These are phyloP conservation scores for Drepanosiphum platanoidis DNA, from an alignment of 2,888 invertebrate species.

Conservation along the genomic window DNA sequence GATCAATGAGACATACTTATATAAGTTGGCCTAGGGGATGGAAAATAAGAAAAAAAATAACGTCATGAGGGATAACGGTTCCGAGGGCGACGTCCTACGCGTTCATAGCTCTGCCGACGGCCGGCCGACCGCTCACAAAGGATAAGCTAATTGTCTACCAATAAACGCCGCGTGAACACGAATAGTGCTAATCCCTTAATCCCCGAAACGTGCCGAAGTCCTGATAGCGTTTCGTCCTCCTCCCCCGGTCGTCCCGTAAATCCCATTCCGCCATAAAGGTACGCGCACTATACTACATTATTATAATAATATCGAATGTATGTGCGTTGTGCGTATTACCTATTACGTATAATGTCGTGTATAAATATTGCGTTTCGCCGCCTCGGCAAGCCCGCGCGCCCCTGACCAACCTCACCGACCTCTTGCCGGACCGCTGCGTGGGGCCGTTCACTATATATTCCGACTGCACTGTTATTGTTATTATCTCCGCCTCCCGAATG, in stretches of 20 bases:
- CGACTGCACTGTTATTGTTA: background rate
- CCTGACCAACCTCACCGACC: background rate
- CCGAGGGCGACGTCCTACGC: background rate
- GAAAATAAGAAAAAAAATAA: background rate
- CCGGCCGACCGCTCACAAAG: constrained; percentile 30
- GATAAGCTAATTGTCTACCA: constrained; percentile 60
- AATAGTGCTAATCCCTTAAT: constrained; percentile 52
- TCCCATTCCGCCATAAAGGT: constrained; percentile 30
- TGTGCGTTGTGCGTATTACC: background rate
- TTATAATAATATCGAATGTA: background rate
- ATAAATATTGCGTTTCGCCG: background rate
- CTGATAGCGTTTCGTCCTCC: constrained; percentile 36
- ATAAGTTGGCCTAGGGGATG: too few species aligned
- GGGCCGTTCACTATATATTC: too few species aligned
- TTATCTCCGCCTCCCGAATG: background rate
- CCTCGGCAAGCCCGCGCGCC: too few species aligned
- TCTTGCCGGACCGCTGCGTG: background rate
- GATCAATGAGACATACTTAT: too few species aligned
- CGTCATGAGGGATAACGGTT: constrained; percentile 54
- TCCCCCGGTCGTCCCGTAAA: background rate
- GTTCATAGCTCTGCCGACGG: background rate
- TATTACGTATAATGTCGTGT: too few species aligned
- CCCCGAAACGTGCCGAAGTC: constrained; percentile 57
- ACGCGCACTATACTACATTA: background rate
- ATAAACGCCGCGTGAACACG: constrained; percentile 54